Base-by-base conservation (phyloP, 2,888 invertebrate species). In the Watsonalla cultraria region DNA sequence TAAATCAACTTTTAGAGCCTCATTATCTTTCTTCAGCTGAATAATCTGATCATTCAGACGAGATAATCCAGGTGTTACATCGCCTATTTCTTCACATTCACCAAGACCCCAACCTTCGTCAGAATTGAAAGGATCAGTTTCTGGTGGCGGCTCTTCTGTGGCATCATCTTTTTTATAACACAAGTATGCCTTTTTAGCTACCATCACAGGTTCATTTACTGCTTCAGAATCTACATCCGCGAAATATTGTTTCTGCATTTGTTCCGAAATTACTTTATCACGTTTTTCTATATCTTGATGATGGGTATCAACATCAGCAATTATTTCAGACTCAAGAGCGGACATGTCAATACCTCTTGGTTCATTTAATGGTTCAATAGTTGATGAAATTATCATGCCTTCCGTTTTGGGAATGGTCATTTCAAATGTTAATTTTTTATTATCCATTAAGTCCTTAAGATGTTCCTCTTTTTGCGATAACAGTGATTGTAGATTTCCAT, bases 41-140 rank as follows among this genome's bases (percentile, higher is more conserved):
- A 88, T 79, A n/a, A 95, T 88, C 66, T 92, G 90, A 51, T 93
- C 91, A 67, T 93, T 91, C 34, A 94, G 82, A 61, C 93, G 91
- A 55, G 92, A 89, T 33, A 93, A 71, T 57, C 89, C 91, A n/a
- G 84, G 80, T 8, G 78, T 73, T 11, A 80, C 62, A 14, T 80
- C 80, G 70, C 69, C 63, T 70, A 78, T 66, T 70, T 80, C 78
- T 69, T 84, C 80, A 60, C 59, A 58, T 48, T 80, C 83, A 45
- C 82, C 90, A 58, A 92, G 78, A 1, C 86, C 90, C 82, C 86
- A 86, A 53, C 86, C 91, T 69, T 86, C 87, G 54, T 91, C 89
- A 7, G 85, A 84, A 72, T 81, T 88, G 58, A 89, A 90, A 8
- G 86, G 86, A 76, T 90, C 89, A 33, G 59, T 58, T 58, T 78